Evolutionary conservation across 2,113 vertebrate species (phyloP).

Genomic region (Aythya baeri): DNA sequence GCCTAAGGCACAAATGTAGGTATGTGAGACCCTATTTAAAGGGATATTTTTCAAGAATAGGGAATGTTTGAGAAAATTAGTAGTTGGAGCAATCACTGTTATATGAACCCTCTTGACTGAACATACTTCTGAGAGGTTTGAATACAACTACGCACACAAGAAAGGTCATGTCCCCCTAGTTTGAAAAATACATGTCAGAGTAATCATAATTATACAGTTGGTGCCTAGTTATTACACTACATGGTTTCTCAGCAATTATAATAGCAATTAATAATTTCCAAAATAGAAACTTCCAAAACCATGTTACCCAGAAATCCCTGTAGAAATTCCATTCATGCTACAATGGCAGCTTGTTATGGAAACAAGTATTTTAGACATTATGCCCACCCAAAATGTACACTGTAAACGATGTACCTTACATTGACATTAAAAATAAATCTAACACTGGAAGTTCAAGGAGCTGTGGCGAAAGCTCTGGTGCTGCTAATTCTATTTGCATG

Average conservation of each 20-base stretch:
- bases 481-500: background rate
- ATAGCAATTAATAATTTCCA: constrained; percentile 12
- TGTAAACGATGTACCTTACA: background rate
- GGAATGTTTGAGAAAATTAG: background rate
- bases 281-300: constrained; percentile 2
- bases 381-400: background rate
- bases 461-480: background rate
- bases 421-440: background rate
- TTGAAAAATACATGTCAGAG: background rate
- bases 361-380: background rate
- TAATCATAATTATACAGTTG: background rate
- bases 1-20: background rate
- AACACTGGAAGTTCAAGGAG: background rate
- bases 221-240: background rate
- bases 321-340: background rate
- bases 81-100: background rate
- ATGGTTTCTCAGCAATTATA: background rate
- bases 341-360: background rate
- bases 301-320: background rate
- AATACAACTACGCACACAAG: background rate
- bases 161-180: background rate
- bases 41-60: background rate
- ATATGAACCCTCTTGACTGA: background rate
- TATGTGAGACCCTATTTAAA: background rate
- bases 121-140: background rate